Base-by-base conservation (phyloP, 2,888 invertebrate species). In the Mesodorylaimus sp. region DNA sequence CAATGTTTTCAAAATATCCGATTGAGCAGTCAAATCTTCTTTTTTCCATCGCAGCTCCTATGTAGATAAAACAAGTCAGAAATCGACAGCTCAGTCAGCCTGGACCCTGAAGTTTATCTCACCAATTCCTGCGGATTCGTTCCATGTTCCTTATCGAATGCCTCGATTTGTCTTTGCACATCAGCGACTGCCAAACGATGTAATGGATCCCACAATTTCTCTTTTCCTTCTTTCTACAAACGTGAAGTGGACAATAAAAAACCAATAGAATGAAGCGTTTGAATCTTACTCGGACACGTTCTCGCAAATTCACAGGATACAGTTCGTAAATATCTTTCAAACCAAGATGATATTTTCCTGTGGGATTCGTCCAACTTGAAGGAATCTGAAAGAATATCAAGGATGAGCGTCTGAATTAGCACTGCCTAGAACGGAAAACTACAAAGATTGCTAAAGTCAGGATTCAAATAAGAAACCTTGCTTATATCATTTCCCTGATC, bases 21-120 rank as follows among this genome's bases (percentile, higher is more conserved):
- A 73, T 60, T 80, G 77, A 13, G 81, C 78, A 61, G 91, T 88
- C 19, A 86, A 68, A 64, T 97, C 86, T 64, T 95, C 95, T 63
- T 85, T 85, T 43, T 75, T 71, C 26, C 83, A 70, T 68, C 86
- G 88, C 52, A 89, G 85, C 48, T 75, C 68, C 69, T 68, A 56
- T 54, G 27, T 27, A 21, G 36, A 43, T 47, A 42, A 47, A 41
- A 10, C 29, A 41, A 41, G 19, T 10, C n/a, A 41, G 7, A 41
- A 13, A 41, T 41, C 7, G 21, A 41, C 5, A 10, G n/a, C 7
- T 13, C 10, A 41, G 19, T 13, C 21, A 7, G 7, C 19, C 7
- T 13, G 10, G 21, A 19, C 21, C 41, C 21, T 41, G 19, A 19
- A n/a, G 21, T 19, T 7, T 44, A n/a, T n/a, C n/a, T n/a, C n/a